Evolutionary conservation across 2,888 invertebrate species (phyloP).

Genomic region (Leptinotarsa peninsularis): DNA sequence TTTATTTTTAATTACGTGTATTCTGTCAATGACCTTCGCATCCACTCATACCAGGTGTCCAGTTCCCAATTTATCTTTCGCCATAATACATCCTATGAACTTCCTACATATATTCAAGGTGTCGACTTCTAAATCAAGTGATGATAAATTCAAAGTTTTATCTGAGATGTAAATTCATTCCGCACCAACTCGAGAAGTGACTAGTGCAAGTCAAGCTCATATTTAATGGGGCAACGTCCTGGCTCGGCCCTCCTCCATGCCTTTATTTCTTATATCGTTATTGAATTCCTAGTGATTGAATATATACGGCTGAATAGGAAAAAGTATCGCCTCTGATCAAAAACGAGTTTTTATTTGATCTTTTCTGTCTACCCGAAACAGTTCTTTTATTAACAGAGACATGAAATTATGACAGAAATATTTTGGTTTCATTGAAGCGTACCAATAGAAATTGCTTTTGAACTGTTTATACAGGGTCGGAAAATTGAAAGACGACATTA

Average conservation of each 20-base stretch:
- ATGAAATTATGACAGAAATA: background rate
- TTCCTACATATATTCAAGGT: conserved; percentile 4
- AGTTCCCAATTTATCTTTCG: conserved; percentile 3
- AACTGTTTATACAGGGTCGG: background rate
- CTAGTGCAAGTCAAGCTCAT: conserved; percentile 24
- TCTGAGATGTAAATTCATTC: conserved; percentile 22
- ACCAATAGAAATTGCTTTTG: background rate
- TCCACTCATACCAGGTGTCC: background rate
- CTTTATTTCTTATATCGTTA: conserved; percentile 18
- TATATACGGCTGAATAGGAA: background rate
- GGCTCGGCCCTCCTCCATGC: conserved; percentile 24
- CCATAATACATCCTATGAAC: conserved; percentile 2
- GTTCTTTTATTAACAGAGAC: background rate
- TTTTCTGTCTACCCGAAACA: background rate
- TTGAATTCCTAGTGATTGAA: conserved; percentile 21
- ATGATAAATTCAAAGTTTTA: conserved; percentile 22
- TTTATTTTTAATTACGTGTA: too few species aligned
- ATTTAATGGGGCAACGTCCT: conserved; percentile 25
- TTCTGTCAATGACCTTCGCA: too few species aligned
- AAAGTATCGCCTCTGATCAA: conserved; percentile 10
- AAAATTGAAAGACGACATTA: background rate
- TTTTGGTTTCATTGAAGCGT: background rate
- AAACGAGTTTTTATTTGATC: conserved; percentile 10
- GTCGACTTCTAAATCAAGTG: conserved; percentile 22
- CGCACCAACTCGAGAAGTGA: conserved; percentile 21